phyloP scores from a whole-genome alignment of 1,140 invertebrate species.

The Heliconius eleuchia region DNA sequence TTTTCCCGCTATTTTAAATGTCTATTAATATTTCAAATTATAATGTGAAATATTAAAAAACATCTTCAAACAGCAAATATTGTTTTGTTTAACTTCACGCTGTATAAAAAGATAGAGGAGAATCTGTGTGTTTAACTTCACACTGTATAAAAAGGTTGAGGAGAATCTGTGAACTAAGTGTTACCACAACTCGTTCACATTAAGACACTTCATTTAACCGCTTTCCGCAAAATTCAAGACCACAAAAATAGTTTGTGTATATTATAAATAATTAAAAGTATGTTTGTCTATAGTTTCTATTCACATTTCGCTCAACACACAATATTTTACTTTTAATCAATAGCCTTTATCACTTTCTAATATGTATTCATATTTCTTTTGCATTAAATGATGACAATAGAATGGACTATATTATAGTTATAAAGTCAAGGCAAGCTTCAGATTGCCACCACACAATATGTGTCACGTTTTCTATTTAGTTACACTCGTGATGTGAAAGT shows the following conservation, averaged over 20 bases:
- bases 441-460: not conserved
- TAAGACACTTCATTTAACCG: too few species aligned
- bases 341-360: not conserved
- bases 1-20: not conserved
- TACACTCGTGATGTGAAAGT: constrained; percentile 10
- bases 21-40: not conserved
- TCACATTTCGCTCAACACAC: not conserved
- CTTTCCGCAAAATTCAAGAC: too few species aligned
- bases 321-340: not conserved
- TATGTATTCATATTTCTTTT: not conserved
- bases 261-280: not conserved
- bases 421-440: not conserved
- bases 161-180: too few species aligned
- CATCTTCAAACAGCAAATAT: too few species aligned
- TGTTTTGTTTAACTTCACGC: too few species aligned
- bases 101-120: not conserved
- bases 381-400: not conserved
- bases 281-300: not conserved
- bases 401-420: not conserved
- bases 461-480: constrained; percentile 7
- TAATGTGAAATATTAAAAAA: not conserved
- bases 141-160: not conserved
- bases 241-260: not conserved
- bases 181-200: too few species aligned
- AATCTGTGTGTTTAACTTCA: too few species aligned